Base-by-base conservation (phyloP, 2,797 vertebrate genomes). In the Protosalanx chinensis region DNA sequence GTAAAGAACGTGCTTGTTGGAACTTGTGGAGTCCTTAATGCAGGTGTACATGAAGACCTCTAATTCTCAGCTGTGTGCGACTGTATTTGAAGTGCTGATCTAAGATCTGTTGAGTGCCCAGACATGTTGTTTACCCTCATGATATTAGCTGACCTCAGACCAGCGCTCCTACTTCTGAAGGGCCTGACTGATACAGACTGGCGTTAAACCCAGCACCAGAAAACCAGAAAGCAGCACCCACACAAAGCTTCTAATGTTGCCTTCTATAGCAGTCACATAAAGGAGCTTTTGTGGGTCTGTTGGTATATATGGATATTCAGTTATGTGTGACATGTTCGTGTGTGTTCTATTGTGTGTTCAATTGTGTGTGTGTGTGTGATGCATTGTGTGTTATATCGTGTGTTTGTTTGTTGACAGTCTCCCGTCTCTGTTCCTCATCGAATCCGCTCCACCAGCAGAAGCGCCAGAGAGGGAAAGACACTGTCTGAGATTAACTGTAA, bases 401-500 rank as follows among this genome's bases (percentile, higher is more conserved):
- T 69, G 64, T 35, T 61, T 69, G 37, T 71, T 58, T 72, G 62
- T 74, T 86, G 82, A 63, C 72, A 98, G 97, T 97, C 97, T 82
- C 94, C 96, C 1, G 93, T 94, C 73, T 85, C 94, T 5, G 96
- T 98, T 77, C 97, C 96, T 81, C 95, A 98, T 81, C 95, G 97
- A 83, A 98, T 98, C 84, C 96, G 93, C 51, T 98, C 97, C 27
- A 97, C 95, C 46, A 98, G 95, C 85, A 91, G 97, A 86, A 98
- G 97, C 76, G 90, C 95, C 58, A 92, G 97, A 84, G 97, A 98
- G 90, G 97, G 96, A 75, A 98, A 96, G 86, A 98, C 97, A 3
- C 93, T 97, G 76, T 98, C 97, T 0, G 96, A 98, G 91, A 98
- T 98, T 71, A 98, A 97, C 89, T 97, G 96, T 98, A 90, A 98